Conservation (phyloP, 2,797 vertebrate genomes). For the Gobionotothen gibberifrons region DNA sequence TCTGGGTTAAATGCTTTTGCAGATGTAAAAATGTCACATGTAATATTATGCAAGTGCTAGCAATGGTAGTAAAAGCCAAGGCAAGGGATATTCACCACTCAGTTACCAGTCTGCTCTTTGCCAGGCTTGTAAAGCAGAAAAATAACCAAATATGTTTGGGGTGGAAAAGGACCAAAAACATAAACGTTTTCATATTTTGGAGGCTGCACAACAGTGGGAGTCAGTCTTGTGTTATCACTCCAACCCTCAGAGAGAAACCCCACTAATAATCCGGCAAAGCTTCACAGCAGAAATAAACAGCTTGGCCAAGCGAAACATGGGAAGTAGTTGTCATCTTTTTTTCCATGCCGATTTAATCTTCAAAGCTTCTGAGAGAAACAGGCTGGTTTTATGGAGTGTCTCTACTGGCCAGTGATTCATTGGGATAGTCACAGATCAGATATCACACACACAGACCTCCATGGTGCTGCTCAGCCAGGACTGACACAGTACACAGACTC, state of each 20-base stretch:
- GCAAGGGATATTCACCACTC: conserved; percentile 54
- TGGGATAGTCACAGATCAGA: conserved; percentile 73
- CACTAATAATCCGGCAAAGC: conserved; percentile 69
- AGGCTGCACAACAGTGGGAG: conserved; percentile 73
- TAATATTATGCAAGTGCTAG: conserved; percentile 35
- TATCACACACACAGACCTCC: conserved; percentile 74
- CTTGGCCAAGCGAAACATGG: conserved; percentile 80
- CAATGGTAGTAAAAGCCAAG: conserved; percentile 47
- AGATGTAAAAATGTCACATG: conserved; percentile 50
- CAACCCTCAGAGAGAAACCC: conserved; percentile 72
- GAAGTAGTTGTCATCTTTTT: conserved; percentile 75
- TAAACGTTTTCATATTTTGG: conserved; percentile 77
- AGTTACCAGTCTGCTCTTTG: conserved; percentile 53
- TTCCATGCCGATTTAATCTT: conserved; percentile 76
- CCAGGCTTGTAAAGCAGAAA: conserved; percentile 64
- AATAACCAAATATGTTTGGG: conserved; percentile 73
- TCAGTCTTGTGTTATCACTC: conserved; percentile 77
- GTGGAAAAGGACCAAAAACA: conserved; percentile 74
- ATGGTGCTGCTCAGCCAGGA: conserved; percentile 61
- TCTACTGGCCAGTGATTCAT: conserved; percentile 72
- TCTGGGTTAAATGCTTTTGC: conserved; percentile 46
- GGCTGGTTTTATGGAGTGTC: conserved; percentile 71
- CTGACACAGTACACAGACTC: conserved; percentile 51
- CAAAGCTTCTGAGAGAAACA: conserved; percentile 73
- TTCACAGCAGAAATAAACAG: conserved; percentile 71